Percentiles rank a stretch among this genome's conserved stretches.
phyloP scores from a whole-genome alignment of 2,888 invertebrate species.

The Tryphoninae sp. region DNA sequence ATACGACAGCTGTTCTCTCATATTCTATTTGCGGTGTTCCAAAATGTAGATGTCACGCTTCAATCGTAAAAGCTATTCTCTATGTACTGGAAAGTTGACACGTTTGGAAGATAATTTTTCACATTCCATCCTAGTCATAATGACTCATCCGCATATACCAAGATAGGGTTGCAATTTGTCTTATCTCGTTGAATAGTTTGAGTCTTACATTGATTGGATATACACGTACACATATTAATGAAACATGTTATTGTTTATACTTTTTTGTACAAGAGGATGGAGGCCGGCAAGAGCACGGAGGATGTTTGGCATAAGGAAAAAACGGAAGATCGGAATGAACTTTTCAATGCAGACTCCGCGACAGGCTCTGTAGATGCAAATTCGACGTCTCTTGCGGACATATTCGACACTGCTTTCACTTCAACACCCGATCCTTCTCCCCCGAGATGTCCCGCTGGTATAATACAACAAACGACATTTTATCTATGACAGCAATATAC shows the following conservation, averaged over 20 bases:
- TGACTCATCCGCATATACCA: constrained; percentile 20
- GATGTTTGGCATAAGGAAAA: constrained; percentile 77
- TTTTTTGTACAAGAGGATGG: constrained; percentile 71
- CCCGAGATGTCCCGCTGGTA: constrained; percentile 78
- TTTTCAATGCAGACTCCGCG: constrained; percentile 74
- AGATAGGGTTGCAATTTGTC: constrained; percentile 3
- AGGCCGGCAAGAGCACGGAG: constrained; percentile 75
- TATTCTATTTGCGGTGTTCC: not conserved
- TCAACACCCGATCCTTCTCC: constrained; percentile 82
- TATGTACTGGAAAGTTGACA: too few species aligned
- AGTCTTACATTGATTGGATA: not conserved
- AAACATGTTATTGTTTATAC: not conserved
- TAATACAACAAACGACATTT: not conserved
- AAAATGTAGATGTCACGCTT: not conserved
- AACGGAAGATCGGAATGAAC: constrained; percentile 71
- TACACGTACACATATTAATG: not conserved
- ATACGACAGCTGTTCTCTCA: not conserved
- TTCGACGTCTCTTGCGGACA: constrained; percentile 84
- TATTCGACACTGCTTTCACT: constrained; percentile 85
- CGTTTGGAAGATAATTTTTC: not conserved
- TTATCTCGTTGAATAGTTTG: constrained; percentile 27
- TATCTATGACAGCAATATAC: too few species aligned
- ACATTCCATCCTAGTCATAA: not conserved
- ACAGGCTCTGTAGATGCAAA: constrained; percentile 73
- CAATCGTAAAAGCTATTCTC: not conserved